Base-by-base conservation (phyloP, 2,113 vertebrate species). In the Grammomys surdaster region DNA sequence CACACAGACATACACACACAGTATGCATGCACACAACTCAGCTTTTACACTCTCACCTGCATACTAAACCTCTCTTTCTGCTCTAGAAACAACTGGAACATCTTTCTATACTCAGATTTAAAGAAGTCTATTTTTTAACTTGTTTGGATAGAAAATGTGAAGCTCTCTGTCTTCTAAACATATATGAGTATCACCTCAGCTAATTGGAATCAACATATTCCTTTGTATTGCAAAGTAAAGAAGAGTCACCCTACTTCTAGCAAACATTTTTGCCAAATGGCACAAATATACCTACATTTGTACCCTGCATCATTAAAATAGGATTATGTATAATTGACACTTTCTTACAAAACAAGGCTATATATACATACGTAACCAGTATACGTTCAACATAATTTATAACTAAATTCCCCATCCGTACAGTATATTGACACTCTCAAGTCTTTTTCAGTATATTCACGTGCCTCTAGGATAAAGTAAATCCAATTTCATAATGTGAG, bases 31-130 rank as follows among this genome's bases (percentile, higher is more conserved):
- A 84, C 36, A 88, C 17, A 75, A 65, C 43, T 72, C 28, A 76
- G 70, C 36, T 81, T n/a, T 90, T 76, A 90, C 17, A 69, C 67
- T 51, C 56, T 95, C 91, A 88, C 33, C 56, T 77, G n/a, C 90
- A 87, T 19, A 19, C 11, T 48, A 93, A 85, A 40, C 43, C 60
- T 26, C 67, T 93, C 36, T 89, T 60, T 94, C 87, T 96, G 19
- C 43, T 94, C 87, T 56, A 77, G 72, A 95, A 92, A 91, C 58
- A 95, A 96, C 40, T 58, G 76, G 26, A 88, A 95, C 24, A 51
- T 77, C 72, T 94, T 82, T n/a, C 78, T 76, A 31, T 84, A 31
- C 26, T 96, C 10, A 17, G 51, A 95, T 85, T 85, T 85, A 93
- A 92, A 94, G 54, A 90, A 80, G 90, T 69, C 63, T 67, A 51